phyloP scores from a whole-genome alignment of 2,113 vertebrate genomes.

The Bungarus multicinctus region DNA sequence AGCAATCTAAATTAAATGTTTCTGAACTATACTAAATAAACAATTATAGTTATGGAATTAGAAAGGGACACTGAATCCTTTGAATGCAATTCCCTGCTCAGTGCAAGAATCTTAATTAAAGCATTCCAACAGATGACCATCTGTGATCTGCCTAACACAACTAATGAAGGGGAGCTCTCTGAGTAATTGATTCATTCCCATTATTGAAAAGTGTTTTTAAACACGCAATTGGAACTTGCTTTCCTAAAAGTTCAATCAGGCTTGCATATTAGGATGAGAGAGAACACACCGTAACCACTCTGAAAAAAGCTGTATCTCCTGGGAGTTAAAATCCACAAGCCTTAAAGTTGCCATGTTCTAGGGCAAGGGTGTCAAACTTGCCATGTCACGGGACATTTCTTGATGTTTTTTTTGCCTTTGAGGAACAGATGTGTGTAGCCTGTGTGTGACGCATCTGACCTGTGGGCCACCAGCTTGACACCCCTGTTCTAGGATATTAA shows the following conservation, averaged over 20 bases:
- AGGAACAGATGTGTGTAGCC: too few relatives aligned
- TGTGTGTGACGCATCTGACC: too few relatives aligned
- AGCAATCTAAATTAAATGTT: neutral
- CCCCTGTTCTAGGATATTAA: neutral
- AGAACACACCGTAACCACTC: neutral
- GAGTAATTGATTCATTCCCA: neutral
- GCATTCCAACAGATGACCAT: neutral
- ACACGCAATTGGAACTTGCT: neutral
- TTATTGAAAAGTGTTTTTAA: neutral
- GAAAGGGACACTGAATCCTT: neutral
- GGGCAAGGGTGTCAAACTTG: too few relatives aligned
- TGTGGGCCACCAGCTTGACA: too few relatives aligned
- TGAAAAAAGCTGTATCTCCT: neutral
- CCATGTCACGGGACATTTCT: too few relatives aligned
- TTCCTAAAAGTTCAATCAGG: neutral
- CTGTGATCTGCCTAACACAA: neutral
- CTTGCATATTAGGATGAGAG: neutral
- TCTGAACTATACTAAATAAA: neutral
- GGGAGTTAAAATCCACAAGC: neutral
- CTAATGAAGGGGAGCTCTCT: neutral
- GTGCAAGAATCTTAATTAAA: neutral
- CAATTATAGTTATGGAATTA: neutral
- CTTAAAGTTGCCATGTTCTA: neutral
- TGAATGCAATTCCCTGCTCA: neutral
- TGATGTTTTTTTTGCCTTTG: too few relatives aligned